Evolutionary conservation across 2,888 invertebrate genomes (phyloP), one percentile per base, ranked within the genome.

Genomic region (Phania funesta): DNA sequence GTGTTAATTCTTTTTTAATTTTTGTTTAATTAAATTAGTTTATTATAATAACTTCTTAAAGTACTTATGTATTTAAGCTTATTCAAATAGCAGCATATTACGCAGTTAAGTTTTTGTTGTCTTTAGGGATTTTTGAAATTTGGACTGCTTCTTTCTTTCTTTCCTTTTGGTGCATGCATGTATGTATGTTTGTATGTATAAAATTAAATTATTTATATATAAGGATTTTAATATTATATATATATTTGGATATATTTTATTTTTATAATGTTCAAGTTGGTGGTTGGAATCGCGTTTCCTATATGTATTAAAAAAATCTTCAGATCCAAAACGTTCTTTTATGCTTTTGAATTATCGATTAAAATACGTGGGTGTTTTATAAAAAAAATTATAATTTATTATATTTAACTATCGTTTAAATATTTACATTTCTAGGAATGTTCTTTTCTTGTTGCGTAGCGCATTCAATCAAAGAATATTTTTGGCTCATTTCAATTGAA

Each of bases 51-150:
- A 74, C 32, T 41, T 65, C 52, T 78, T 75, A 65, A 70, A 74
- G 50, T 78, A 70, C 64, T 78, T 75, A 75, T n/a, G n/a, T n/a
- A n/a, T 82, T 78, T 78, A 78, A 78, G 78, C 77, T 77, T 81
- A 81, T 60, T 76, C 1, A 38, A 35, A 50, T 67, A 58, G 68
- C 68, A 58, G 68, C 68, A 68, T 50, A 38, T 48, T 44, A 46
- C 16, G 73, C 62, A 60, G 54, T 64, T 56, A 48, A 22, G 60
- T 68, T 65, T 24, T 1, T 44, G 13, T 64, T 64, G 22, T 65
- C 13, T 50, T 67, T 35, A 29, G 56, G 46, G 24, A 26, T 38
- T 74, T 73, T 41, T 32, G 2, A 26, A 16, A 7, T 13, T 26
- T 16, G 41, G 7, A 41, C 9, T 71, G 26, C 18, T 46, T 20